Conservation (phyloP, 2,113 vertebrate genomes). For the Stercorarius parasiticus region DNA sequence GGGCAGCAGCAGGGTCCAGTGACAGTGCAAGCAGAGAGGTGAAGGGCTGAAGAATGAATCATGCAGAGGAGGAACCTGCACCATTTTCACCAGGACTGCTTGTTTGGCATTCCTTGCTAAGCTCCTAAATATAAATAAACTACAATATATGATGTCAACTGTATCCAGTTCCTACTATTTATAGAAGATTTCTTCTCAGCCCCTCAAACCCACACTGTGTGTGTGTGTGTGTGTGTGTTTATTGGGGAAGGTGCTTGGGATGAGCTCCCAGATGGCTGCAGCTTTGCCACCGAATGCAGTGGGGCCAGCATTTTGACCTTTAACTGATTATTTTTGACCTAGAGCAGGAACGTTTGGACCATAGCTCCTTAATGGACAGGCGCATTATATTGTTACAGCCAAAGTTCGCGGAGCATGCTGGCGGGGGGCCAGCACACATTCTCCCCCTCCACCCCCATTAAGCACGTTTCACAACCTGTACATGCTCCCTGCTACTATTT, state of each 20-base stretch:
- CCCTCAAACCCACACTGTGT: background rate
- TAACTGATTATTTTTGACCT: background rate
- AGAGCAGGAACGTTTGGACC: background rate
- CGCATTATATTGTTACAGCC: background rate
- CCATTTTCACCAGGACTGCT: background rate
- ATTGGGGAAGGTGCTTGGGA: background rate
- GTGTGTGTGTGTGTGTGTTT: background rate
- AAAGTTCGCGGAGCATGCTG: background rate
- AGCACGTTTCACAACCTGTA: conserved; percentile 13
- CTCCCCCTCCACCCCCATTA: background rate
- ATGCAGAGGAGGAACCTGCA: background rate
- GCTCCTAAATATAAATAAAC: background rate
- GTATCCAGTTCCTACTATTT: background rate
- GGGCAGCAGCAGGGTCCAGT: background rate
- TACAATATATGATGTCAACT: background rate
- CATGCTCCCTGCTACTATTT: conserved; percentile 21
- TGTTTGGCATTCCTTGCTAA: background rate
- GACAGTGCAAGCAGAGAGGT: background rate
- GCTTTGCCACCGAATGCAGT: background rate
- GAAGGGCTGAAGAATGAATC: background rate
- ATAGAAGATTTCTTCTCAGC: background rate
- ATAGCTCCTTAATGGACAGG: background rate
- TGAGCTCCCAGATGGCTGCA: background rate
- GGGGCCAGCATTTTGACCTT: background rate
- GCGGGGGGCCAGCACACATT: background rate